Base-by-base conservation (phyloP, 2,888 invertebrate genomes). In the Hemaris fuciformis region DNA sequence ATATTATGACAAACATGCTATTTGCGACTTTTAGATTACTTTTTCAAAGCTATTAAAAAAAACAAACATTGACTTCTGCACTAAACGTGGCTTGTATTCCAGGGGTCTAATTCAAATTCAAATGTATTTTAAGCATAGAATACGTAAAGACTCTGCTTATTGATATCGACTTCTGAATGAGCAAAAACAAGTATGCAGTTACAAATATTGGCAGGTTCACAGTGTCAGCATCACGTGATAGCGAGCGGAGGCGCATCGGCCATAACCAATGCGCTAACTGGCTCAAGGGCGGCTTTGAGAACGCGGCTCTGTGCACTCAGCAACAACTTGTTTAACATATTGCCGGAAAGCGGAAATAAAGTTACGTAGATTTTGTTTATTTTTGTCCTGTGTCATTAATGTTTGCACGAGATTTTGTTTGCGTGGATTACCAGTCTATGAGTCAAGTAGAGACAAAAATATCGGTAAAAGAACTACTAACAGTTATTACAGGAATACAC, bases 171-270 rank as follows among this genome's bases (percentile, higher is more conserved):
- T 38, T 38, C 38, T n/a, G 2, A 34, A 0, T 34, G 8, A 1
- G 13, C 34, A 38, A n/a, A n/a, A n/a, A n/a, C 38, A 38, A n/a
- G n/a, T n/a, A 38, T 38, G 38, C 10, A 38, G 4, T n/a, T 38
- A n/a, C 2, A 38, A 38, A 38, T 38, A 13, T 38, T 38, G 1
- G 38, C 38, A 31, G 23, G 20, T 27, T 27, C 10, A 3, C 7
- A 7, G 8, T 31, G n/a, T n/a, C n/a, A n/a, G n/a, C n/a, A 18
- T 15, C 53, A 31, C 53, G 27, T 31, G 53, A 53, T 10, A n/a
- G 46, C n/a, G 20, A 45, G 13, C 48, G 10, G 31, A 31, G 53
- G 31, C 53, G 53, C 53, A 53, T 53, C 31, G 53, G 53, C 53
- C 53, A 27, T 27, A 53, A 27, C 53, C 27, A 53, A 31, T 53